Evolutionary conservation across 2,113 vertebrate species (phyloP).

Genomic region (Ceyx melanurus): DNA sequence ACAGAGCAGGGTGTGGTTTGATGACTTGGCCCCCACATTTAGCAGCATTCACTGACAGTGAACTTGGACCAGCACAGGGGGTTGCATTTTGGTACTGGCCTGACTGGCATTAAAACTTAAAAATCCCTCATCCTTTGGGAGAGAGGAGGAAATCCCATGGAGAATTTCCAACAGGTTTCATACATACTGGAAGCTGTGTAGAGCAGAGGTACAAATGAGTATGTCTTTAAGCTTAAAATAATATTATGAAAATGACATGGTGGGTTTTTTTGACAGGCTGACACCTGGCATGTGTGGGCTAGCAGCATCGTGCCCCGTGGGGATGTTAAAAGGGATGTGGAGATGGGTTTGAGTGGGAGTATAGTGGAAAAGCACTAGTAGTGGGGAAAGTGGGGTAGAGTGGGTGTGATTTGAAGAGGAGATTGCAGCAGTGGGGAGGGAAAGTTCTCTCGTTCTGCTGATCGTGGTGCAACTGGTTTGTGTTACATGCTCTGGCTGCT

Average conservation of each 20-base stretch:
- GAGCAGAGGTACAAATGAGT: background rate
- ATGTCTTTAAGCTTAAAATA: background rate
- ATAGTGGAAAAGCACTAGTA: background rate
- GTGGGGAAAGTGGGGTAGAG: background rate
- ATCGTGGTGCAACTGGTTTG: background rate
- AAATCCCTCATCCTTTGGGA: background rate
- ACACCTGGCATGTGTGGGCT: background rate
- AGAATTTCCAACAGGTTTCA: background rate
- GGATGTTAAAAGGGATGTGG: accelerated
- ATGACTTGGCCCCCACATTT: background rate
- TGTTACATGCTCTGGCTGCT: background rate
- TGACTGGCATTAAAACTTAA: background rate
- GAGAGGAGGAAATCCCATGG: background rate
- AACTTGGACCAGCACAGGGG: accelerated
- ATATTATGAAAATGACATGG: background rate
- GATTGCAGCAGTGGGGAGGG: background rate
- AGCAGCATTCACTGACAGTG: background rate
- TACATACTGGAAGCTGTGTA: background rate
- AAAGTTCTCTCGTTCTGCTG: background rate
- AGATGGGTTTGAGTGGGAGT: accelerated
- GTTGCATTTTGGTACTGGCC: background rate
- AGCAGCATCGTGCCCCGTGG: background rate
- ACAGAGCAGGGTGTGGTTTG: background rate
- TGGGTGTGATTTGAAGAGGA: background rate
- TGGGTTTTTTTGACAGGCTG: background rate